Conservation (phyloP, 2,888 invertebrate genomes). For the Uloborus plumipes region DNA sequence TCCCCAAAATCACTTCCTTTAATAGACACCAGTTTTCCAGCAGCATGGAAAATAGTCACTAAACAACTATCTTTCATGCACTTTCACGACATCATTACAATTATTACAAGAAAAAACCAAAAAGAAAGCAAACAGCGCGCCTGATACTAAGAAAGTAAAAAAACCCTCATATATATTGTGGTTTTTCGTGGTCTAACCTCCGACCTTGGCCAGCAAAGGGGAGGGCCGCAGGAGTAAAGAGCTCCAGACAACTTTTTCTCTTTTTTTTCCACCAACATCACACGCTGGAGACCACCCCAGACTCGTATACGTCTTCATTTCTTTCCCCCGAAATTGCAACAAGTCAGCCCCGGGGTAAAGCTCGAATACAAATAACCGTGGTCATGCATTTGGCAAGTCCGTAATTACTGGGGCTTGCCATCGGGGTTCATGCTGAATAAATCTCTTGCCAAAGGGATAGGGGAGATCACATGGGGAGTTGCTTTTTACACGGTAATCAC, state of each 20-base stretch:
- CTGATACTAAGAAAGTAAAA: background rate
- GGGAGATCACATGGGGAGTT: constrained; percentile 15
- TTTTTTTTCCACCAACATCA: constrained; percentile 27
- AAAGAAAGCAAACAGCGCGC: background rate
- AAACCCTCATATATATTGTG: constrained; percentile 22
- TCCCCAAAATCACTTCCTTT: background rate
- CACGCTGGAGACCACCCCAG: constrained; percentile 48
- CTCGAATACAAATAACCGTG: constrained; percentile 54
- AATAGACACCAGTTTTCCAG: background rate
- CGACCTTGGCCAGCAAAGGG: constrained; percentile 20
- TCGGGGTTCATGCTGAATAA: constrained; percentile 20
- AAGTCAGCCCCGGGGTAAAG: constrained; percentile 28
- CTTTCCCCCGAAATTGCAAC: constrained; percentile 31
- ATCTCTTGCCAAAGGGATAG: constrained; percentile 3
- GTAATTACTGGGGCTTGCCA: constrained; percentile 59
- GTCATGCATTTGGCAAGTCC: constrained; percentile 44
- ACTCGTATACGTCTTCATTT: constrained; percentile 56
- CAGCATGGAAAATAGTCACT: too few relatives aligned
- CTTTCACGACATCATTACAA: background rate
- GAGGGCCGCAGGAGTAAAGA: background rate
- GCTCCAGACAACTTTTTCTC: constrained; percentile 10
- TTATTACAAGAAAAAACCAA: constrained; percentile 1
- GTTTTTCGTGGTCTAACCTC: constrained; percentile 38
- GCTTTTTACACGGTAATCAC: constrained; percentile 60
- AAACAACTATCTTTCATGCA: too few relatives aligned